Evolutionary conservation across 2,797 vertebrate species (phyloP).

Genomic region (Phalanger gymnotis): DNA sequence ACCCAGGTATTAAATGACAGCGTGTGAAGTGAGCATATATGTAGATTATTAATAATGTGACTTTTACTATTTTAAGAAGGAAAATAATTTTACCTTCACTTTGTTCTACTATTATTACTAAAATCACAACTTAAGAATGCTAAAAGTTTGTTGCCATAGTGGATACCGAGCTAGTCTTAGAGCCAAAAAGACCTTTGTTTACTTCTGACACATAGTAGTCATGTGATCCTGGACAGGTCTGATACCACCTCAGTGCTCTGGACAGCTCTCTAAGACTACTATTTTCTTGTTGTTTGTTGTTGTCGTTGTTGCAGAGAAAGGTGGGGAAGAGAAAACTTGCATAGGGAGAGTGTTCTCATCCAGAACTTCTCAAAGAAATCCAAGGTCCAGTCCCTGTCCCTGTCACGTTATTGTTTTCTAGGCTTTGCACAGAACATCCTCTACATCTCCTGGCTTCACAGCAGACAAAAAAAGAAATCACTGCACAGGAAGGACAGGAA

Average conservation of each 20-base stretch:
- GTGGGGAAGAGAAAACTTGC: background rate
- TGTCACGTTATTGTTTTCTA: background rate
- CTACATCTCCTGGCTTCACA: background rate
- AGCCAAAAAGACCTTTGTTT: background rate
- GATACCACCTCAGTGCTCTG: background rate
- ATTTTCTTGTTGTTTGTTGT: too few species aligned
- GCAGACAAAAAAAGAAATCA: conserved; percentile 31
- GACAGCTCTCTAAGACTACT: background rate
- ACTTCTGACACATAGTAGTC: background rate
- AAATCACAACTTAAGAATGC: background rate
- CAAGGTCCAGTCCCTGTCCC: background rate
- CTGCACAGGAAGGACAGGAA: conserved; percentile 57
- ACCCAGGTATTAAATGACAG: background rate
- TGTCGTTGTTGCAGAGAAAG: background rate
- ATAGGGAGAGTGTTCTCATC: background rate
- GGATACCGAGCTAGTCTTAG: background rate
- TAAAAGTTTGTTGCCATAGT: background rate
- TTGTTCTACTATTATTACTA: background rate
- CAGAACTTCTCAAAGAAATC: background rate
- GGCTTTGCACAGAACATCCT: background rate
- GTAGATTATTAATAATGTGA: background rate
- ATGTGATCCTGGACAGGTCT: background rate
- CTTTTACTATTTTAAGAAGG: background rate
- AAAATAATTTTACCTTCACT: background rate
- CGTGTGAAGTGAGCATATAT: background rate